phyloP scores from a whole-genome alignment of 2,888 invertebrate species.

The Elgonia sp. region DNA sequence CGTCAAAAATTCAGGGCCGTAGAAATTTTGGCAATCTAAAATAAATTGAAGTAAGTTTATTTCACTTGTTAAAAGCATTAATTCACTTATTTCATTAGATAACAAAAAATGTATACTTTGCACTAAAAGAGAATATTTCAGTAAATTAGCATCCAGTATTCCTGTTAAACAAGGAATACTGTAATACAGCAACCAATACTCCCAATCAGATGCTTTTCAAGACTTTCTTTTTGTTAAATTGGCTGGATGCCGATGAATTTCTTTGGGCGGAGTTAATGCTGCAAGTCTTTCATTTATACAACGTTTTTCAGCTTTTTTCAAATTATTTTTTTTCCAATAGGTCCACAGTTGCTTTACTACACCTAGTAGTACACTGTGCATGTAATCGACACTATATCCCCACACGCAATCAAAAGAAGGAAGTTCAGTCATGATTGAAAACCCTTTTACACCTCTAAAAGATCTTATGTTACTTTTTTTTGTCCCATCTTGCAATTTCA shows the following conservation, averaged over 20 bases:
- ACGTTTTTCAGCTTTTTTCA: background rate
- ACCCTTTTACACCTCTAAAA: constrained; percentile 56
- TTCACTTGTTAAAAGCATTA: no score
- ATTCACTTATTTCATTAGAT: no score
- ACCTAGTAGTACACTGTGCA: constrained; percentile 66
- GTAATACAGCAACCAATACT: constrained; percentile 56
- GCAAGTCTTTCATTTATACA: constrained; percentile 15
- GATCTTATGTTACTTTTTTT: background rate
- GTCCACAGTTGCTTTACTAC: constrained; percentile 55
- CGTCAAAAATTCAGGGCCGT: no score
- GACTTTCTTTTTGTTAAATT: constrained; percentile 24
- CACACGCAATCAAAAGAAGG: constrained; percentile 66
- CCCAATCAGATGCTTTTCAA: no score
- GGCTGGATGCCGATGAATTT: constrained; percentile 32
- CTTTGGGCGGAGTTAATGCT: constrained; percentile 34
- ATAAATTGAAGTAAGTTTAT: no score
- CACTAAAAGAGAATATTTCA: no score
- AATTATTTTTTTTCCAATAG: constrained; percentile 42
- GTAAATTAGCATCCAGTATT: constrained; percentile 38
- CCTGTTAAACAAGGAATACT: constrained; percentile 65
- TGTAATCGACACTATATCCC: constrained; percentile 6
- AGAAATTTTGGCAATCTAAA: no score
- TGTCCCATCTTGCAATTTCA: background rate
- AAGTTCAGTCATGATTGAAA: constrained; percentile 6
- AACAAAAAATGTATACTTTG: no score